phyloP scores from a whole-genome alignment of 2,797 vertebrate genomes.

The Gymnoscopelus microlampas region DNA sequence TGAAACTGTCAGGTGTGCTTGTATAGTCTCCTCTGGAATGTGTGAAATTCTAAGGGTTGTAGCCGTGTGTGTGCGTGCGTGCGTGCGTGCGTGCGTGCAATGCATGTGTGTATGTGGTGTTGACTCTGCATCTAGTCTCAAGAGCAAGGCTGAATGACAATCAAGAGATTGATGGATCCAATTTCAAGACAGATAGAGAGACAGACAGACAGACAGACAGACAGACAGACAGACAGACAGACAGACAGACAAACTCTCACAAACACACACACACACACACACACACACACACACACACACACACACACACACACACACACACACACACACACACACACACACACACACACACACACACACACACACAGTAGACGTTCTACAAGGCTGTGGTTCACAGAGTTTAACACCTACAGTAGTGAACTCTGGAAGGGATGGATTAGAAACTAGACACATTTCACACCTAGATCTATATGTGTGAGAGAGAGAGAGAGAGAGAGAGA shows the following conservation, averaged over 20 bases:
- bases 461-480: slow-evolving; percentile 7
- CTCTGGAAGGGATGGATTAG: no score
- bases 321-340: neutral
- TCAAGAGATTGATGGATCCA: slow-evolving; percentile 37
- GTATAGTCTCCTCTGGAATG: slow-evolving; percentile 40
- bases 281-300: slow-evolving; percentile 32
- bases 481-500: slow-evolving; percentile 7
- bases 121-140: slow-evolving; percentile 5
- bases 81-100: neutral
- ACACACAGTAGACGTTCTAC: neutral
- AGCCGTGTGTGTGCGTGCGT: slow-evolving; percentile 10
- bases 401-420: neutral
- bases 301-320: slow-evolving; percentile 29
- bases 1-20: neutral
- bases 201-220: neutral
- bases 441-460: no score
- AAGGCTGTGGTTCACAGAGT: neutral
- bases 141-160: slow-evolving; percentile 31
- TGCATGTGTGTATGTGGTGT: neutral
- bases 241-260: neutral
- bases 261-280: neutral
- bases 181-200: slow-evolving; percentile 10
- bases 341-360: slow-evolving; percentile 7
- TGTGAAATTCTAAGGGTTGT: slow-evolving; percentile 32
- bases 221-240: slow-evolving; percentile 24